Conservation (phyloP, 2,113 vertebrate species). For the Brachirus orientalis region DNA sequence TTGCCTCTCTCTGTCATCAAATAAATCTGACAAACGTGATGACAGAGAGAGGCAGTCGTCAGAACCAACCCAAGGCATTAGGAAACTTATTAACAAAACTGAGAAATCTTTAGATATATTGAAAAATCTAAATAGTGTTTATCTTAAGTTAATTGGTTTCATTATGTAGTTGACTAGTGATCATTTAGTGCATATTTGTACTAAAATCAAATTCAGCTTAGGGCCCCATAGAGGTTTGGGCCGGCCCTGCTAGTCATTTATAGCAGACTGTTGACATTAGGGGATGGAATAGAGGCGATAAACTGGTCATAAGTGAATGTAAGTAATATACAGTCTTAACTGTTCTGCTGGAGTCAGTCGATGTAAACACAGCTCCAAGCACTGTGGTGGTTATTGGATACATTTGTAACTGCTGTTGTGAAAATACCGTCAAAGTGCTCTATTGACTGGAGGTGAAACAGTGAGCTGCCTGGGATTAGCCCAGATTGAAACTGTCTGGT, state of each 20-base stretch:
- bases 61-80: no score
- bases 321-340: neutral
- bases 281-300: neutral
- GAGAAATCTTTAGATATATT: no score
- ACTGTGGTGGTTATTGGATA: neutral
- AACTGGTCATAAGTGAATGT: neutral
- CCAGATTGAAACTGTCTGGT: constrained; percentile 53
- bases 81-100: no score
- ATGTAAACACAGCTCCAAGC: neutral
- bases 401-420: neutral
- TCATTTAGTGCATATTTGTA: no score
- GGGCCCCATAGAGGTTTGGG: no score
- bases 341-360: neutral
- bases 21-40: no score
- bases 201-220: no score
- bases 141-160: no score
- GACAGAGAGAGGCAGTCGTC: no score
- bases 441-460: constrained; percentile 47
- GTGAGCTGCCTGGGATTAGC: constrained; percentile 48
- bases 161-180: no score
- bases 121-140: no score
- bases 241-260: neutral
- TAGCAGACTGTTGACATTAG: neutral
- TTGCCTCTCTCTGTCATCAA: neutral
- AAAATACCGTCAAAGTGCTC: constrained; percentile 11